Base-by-base conservation (phyloP, 2,113 vertebrate species). In the Seriola aureovittata region DNA sequence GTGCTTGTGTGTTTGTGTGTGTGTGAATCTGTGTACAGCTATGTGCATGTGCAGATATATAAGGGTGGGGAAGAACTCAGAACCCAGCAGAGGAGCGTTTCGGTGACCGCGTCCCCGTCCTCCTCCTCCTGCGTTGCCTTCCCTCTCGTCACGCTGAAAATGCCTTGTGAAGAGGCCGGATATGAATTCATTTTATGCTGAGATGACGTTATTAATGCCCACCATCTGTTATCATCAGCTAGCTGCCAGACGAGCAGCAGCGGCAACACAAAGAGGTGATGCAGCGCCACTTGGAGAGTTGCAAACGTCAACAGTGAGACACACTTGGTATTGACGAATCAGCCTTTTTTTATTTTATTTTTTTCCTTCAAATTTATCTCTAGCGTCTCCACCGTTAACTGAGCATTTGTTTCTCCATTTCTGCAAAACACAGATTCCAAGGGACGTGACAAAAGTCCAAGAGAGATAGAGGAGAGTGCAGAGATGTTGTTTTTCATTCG, bases 181-280 rank as follows among this genome's bases (percentile, higher is more conserved):
- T 91, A 91, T 89, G 87, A 93, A 93, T 93, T 85, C 76, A 93
- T 93, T 91, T 94, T 88, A 83, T 66, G 87, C 85, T 77, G 88
- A 89, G 85, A 93, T 87, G 73, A 89, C 84, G 88, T 94, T 93
- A 93, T 91, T 92, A 93, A 92, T 87, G 89, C 76, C 72, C 71
- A 21, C 91, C 93, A 94, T 94, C 93, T 93, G 92, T 91, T 91
- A 90, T 88, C 70, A 44, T 89, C 87, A 89, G 90, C 74, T 5
- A 80, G 86, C 91, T 90, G 89, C 92, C 91, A 90, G 85, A 87
- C 55, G 29, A 68, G 81, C 79, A 46, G 5, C 38, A 55, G 87
- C 67, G 36, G 83, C 71, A 67, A 78, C 78, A 66, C 75, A 73
- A 76, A 77, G 68, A 78, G 84, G 78, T 9, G 83, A 81, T n/a